phyloP scores from a whole-genome alignment of 2,797 vertebrate genomes.

The Nothura maculosa region DNA sequence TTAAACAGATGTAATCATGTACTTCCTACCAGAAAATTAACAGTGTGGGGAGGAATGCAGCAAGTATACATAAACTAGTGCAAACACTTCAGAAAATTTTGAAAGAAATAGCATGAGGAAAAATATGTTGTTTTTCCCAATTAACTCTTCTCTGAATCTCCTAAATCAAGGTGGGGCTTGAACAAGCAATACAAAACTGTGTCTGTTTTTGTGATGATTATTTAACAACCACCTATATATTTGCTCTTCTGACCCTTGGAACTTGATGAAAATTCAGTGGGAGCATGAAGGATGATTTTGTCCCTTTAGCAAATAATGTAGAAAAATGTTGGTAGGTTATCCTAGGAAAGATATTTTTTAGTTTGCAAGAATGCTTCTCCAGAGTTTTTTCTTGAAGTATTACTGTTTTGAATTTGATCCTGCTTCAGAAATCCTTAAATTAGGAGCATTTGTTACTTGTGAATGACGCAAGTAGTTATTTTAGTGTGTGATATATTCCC shows the following conservation, averaged over 20 bases:
- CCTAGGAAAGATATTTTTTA: neutral
- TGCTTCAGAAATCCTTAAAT: neutral
- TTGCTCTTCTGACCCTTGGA: neutral
- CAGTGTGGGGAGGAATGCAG: neutral
- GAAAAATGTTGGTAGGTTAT: neutral
- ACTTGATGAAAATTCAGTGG: neutral
- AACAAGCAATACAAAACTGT: neutral
- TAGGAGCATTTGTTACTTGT: neutral
- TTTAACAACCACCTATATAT: neutral
- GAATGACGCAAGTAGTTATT: neutral
- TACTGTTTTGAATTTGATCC: neutral
- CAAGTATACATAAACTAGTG: neutral
- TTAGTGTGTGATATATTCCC: neutral
- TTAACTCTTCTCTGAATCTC: neutral
- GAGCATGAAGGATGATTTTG: neutral
- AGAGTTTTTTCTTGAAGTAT: neutral
- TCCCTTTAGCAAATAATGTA: neutral
- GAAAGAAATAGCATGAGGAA: neutral
- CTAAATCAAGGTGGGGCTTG: neutral
- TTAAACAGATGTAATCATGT: neutral
- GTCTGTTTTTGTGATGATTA: neutral
- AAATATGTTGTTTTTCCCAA: neutral
- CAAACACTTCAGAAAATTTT: neutral
- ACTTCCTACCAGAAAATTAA: neutral
- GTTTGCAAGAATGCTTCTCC: neutral